Evolutionary conservation across 2,888 invertebrate species (phyloP), one percentile per base, ranked within the genome.

Genomic region (Globia sparganii): DNA sequence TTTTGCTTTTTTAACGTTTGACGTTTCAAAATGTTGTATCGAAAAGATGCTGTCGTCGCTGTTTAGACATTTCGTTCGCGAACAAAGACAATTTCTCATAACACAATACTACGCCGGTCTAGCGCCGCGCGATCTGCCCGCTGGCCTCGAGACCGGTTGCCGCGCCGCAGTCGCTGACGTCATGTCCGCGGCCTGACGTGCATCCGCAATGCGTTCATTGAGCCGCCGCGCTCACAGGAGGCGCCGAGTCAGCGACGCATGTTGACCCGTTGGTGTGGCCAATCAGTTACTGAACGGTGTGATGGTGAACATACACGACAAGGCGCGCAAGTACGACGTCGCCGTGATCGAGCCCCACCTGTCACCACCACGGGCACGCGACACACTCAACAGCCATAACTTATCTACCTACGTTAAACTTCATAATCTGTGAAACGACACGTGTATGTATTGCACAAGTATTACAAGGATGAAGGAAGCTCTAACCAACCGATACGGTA

Each of bases 391-490:
- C 75, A 70, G 61, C 56, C 59, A 34, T 66, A 65, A 53, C 31
- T 34, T 46, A 53, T 37, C 31, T 53, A 31, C 15, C 28, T 46
- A 71, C 15, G 34, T 21, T 46, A 53, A 59, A 71, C 34, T 59
- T 71, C 46, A 49, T 61, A 28, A 80, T 49, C 56, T 59, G 49
- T 31, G 40, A 64, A 53, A 58, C 40, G 28, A 66, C 53, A 37
- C 37, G 46, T 49, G 46, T 37, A 56, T 61, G 58, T 77, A 84
- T 78, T 81, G 78, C 75, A 77, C 75, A 56, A 67, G 28, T 78
- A 28, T 78, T 28, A 67, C 46, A 37, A 66, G 34, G n/a, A 31
- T n/a, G 8, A 43, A 43, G 21, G 43, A 21, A 46, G 69, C 58
- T 64, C 75, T n/a, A 59, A 58, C 43, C 31, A 21, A n/a, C 53